These are phyloP conservation scores for Cyprinus carpio DNA, from an alignment of 2,113 vertebrate genomes.

Conservation along the genomic window DNA sequence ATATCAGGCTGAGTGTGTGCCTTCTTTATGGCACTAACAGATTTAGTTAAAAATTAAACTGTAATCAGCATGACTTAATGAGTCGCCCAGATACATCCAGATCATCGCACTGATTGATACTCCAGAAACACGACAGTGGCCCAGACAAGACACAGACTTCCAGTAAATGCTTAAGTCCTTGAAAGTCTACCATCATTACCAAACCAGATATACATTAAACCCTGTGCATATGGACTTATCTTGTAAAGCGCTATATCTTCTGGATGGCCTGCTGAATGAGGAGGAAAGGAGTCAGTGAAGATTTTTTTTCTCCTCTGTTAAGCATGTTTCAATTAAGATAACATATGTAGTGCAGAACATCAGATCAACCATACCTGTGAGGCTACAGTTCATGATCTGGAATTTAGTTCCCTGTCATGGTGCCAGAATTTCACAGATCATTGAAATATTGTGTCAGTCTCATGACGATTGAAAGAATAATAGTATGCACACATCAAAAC, in stretches of 20 bases:
- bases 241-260: conserved; percentile 20
- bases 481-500: background rate
- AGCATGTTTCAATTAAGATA: background rate
- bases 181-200: conserved; percentile 21
- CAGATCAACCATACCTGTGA: background rate
- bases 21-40: background rate
- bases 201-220: conserved; percentile 34
- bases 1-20: background rate
- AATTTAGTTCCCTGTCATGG: background rate
- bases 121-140: conserved; percentile 30
- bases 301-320: conserved; percentile 10
- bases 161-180: conserved; percentile 35
- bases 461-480: background rate
- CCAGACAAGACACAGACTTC: conserved; percentile 35
- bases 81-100: conserved; percentile 45
- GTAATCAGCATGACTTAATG: conserved; percentile 35
- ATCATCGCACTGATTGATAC: background rate
- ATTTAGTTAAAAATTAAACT: background rate
- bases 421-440: background rate
- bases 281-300: conserved; percentile 3
- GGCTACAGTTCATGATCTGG: background rate
- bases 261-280: background rate
- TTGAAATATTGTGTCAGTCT: background rate
- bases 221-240: background rate
- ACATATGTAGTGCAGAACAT: background rate